Evolutionary conservation across 2,797 vertebrate genomes (phyloP).

Genomic region (Acestrorhynchus altus): DNA sequence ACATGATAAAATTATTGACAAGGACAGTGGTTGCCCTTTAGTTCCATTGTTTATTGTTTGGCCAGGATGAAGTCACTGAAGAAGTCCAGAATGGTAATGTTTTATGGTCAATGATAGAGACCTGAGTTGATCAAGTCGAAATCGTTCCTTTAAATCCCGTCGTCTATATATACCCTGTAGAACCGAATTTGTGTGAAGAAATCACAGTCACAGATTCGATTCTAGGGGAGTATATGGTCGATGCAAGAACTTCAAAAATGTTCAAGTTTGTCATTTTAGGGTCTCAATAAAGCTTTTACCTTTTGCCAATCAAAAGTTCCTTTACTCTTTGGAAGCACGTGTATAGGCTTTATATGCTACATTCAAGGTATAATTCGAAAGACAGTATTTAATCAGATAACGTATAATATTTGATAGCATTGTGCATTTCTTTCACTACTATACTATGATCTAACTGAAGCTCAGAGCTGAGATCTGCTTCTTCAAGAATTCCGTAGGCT

Average conservation of each 20-base stretch:
- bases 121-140: slow-evolving; percentile 24
- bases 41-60: not conserved
- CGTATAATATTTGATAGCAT: not conserved
- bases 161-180: slow-evolving; percentile 99
- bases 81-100: not conserved
- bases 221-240: slow-evolving; percentile 99
- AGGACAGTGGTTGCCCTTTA: not conserved
- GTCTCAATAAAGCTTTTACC: not conserved
- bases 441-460: not conserved
- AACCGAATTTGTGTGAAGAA: slow-evolving; percentile 99
- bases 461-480: not conserved
- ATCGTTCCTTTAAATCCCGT: slow-evolving; percentile 81
- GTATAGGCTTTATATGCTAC: not conserved
- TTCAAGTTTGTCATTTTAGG: slow-evolving; percentile 11
- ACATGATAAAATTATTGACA: not conserved
- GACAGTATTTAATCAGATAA: not conserved
- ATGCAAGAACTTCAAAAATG: slow-evolving; percentile 95
- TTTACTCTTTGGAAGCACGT: not conserved
- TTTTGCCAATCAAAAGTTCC: no score
- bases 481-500: not conserved
- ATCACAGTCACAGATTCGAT: slow-evolving; percentile 99
- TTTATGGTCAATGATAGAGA: not conserved
- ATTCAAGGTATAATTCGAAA: not conserved
- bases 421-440: not conserved
- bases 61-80: not conserved